Evolutionary conservation across 2,113 vertebrate species (phyloP).

Genomic region (Hiodon alosoides): DNA sequence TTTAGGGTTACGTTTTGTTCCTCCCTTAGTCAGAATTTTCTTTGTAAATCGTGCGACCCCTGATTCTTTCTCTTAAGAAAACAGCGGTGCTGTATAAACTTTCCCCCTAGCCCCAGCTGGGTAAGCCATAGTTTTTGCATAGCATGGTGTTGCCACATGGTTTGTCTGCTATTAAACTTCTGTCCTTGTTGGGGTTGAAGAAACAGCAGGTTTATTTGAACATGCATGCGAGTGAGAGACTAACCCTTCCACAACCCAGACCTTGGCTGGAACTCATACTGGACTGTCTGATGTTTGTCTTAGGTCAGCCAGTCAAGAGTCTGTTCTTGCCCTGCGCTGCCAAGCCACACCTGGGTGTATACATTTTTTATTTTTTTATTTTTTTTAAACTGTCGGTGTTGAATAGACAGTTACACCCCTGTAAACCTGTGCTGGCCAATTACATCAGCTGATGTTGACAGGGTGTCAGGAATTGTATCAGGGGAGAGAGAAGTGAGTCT

Average conservation of each 20-base stretch:
- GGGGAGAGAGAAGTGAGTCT: neutral
- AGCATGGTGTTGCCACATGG: neutral
- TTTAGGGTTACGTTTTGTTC: slow-evolving; percentile 50
- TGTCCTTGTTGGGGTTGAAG: neutral
- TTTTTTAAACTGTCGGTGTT: slow-evolving; percentile 2
- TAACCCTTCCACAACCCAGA: neutral
- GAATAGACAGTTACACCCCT: slow-evolving; percentile 10
- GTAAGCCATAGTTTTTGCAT: neutral
- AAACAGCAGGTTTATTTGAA: neutral
- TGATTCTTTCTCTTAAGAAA: slow-evolving; percentile 1
- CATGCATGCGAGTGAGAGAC: neutral
- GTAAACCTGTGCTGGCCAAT: slow-evolving; percentile 5
- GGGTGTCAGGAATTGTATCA: neutral
- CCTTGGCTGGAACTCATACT: neutral
- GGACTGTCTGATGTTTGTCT: neutral
- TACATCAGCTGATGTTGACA: neutral
- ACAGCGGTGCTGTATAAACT: neutral
- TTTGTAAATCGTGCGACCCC: slow-evolving; percentile 10
- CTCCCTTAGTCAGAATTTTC: slow-evolving; percentile 10
- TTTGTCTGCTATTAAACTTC: neutral
- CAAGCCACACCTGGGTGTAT: neutral
- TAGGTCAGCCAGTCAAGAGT: neutral
- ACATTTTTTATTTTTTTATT: no score
- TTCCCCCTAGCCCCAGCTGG: neutral
- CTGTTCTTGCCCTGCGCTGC: neutral